Conservation (phyloP, 2,113 vertebrate genomes). For the Bombycilla garrulus region DNA sequence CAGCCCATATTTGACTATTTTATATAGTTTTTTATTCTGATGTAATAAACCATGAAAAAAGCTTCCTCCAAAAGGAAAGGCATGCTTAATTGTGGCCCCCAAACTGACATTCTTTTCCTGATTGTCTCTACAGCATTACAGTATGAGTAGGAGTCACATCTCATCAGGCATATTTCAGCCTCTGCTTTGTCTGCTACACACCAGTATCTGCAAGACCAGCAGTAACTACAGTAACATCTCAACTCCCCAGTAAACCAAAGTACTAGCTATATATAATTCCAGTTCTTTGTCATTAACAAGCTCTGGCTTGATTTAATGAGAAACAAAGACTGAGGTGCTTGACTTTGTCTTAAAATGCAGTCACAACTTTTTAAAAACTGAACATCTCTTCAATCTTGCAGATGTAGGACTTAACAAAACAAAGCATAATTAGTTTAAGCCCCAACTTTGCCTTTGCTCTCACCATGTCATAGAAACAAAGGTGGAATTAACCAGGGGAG, state of each 20-base stretch:
- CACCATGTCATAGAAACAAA: neutral
- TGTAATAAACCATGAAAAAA: neutral
- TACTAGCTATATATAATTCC: neutral
- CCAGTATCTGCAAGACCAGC: neutral
- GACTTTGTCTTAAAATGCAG: neutral
- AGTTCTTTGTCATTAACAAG: too few species aligned
- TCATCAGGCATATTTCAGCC: neutral
- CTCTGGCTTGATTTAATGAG: neutral
- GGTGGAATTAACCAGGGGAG: neutral
- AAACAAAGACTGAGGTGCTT: neutral
- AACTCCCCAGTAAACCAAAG: neutral
- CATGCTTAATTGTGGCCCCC: neutral
- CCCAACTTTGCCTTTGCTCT: neutral
- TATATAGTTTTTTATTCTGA: neutral
- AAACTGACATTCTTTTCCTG: neutral
- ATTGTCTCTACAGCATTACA: neutral
- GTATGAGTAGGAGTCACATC: neutral
- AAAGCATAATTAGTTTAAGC: rapidly evolving
- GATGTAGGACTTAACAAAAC: neutral
- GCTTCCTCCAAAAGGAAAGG: neutral
- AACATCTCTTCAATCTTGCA: neutral
- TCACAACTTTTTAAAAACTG: neutral
- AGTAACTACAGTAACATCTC: neutral
- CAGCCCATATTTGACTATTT: neutral
- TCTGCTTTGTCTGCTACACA: neutral